phyloP scores from a whole-genome alignment of 2,797 vertebrate species.

The Neostethus bicornis region DNA sequence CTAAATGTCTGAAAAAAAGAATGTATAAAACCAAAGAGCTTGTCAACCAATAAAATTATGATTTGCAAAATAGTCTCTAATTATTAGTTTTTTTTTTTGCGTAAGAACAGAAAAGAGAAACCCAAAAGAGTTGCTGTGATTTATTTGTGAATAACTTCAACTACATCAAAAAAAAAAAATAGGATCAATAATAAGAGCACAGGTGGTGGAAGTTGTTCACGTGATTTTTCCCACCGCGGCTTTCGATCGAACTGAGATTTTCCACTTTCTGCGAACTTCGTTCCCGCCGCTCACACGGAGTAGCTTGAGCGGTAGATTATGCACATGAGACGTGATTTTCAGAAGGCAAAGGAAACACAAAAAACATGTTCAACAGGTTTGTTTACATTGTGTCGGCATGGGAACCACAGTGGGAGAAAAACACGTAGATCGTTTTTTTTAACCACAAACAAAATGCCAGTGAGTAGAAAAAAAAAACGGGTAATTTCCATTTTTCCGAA shows the following conservation, averaged over 20 bases:
- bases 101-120: conserved; percentile 6
- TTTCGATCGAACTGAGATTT: background rate
- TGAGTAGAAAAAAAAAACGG: too few species aligned
- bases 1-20: too few species aligned
- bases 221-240: conserved; percentile 17
- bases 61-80: background rate
- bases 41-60: background rate
- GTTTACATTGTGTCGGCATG: conserved; percentile 24
- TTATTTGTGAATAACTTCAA: conserved; percentile 68
- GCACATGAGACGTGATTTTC: conserved; percentile 3
- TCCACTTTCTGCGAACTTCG: conserved; percentile 11
- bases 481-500: too few species aligned
- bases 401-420: conserved; percentile 25
- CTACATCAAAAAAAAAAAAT: conserved; percentile 64
- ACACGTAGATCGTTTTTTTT: conserved; percentile 22
- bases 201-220: conserved; percentile 56
- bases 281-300: background rate
- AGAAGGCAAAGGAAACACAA: conserved; percentile 22
- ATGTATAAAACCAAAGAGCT: background rate
- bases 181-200: conserved; percentile 61
- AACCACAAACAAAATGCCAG: conserved; percentile 18
- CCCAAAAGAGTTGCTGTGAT: conserved; percentile 54
- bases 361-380: conserved; percentile 9
- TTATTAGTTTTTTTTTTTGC: background rate
- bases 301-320: background rate